Conservation (phyloP, 2,888 invertebrate species). For the Psylliodes chrysocephalus region DNA sequence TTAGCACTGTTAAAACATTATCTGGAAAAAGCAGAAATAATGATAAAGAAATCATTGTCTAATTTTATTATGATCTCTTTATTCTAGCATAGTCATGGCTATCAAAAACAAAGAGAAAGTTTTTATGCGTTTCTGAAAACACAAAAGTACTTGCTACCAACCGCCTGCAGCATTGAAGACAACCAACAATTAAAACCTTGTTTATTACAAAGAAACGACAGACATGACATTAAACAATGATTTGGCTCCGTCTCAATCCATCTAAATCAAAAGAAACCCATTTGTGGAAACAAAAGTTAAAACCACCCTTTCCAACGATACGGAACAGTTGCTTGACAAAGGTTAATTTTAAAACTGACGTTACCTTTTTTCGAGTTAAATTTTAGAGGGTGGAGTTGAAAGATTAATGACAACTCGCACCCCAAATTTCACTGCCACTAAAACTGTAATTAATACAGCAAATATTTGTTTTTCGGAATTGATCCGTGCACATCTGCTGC, state of each 20-base stretch:
- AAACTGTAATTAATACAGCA: conserved; percentile 49
- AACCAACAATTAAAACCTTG: not conserved
- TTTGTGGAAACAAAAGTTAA: not conserved
- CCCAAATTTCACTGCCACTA: conserved; percentile 28
- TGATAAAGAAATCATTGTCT: too few species aligned
- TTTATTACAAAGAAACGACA: not conserved
- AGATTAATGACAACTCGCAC: conserved; percentile 45
- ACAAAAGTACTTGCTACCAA: too few species aligned
- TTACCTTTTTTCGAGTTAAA: conserved; percentile 41
- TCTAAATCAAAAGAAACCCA: not conserved
- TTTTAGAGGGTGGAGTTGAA: conserved; percentile 44
- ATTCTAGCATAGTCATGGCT: too few species aligned
- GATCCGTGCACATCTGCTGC: conserved; percentile 25
- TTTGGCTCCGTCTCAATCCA: not conserved
- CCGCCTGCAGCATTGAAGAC: not conserved
- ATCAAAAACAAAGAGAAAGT: too few species aligned
- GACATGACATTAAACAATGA: not conserved
- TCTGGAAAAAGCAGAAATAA: too few species aligned
- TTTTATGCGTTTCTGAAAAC: too few species aligned
- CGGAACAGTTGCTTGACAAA: conserved; percentile 54
- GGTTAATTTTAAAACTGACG: conserved; percentile 53
- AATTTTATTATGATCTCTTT: too few species aligned
- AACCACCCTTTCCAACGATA: conserved; percentile 7
- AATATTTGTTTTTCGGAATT: conserved; percentile 49
- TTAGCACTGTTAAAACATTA: too few species aligned